Base-by-base conservation (phyloP, 1,140 invertebrate genomes). In the Bombus superbus region DNA sequence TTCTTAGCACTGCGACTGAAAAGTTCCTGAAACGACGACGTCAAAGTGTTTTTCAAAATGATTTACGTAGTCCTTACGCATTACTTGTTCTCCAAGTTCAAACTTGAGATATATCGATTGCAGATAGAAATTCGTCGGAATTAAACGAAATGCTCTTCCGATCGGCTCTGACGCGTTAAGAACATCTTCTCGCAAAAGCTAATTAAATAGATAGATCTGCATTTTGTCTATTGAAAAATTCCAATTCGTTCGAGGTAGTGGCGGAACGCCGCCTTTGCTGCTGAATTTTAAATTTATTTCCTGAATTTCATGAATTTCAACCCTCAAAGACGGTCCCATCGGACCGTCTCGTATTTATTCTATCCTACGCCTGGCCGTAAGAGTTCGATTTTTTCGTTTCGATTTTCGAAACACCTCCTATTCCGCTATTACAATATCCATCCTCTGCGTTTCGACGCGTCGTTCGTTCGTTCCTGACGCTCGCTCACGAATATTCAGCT, bases 261-360 rank as follows among this genome's bases (percentile, higher is more conserved):
- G 4, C 68, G 22, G 9, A 2, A 28, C 18, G 22, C 42, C 40
- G 47, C 40, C 25, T 42, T 42, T 9, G 5, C 3, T 22, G 40
- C 11, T n/a, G 40, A 72, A 72, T 72, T 72, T 72, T n/a, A 72
- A 42, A 72, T 42, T 40, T 40, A 15, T 15, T 8, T 42, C 40
- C 28, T 42, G 69, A 72, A 72, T 72, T 72, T 72, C 69, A 42
- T 42, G 40, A 71, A 71, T 71, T 42, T 42, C 18, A 25, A 22
- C 15, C 32, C 32, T 32, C 66, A 69, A 69, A 69, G 35, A 69
- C 68, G 25, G 35, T 35, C 9, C 68, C 35, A 40, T 28, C 68
- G 32, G 35, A 9, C 35, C 32, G 18, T 25, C 35, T 69, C 38
- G 69, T 72, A 42, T 72, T 72, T 42, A 72, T n/a, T 72, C 22